Evolutionary conservation across 2,888 invertebrate genomes (phyloP).

Genomic region (Rhopalosiphum nymphaeae): DNA sequence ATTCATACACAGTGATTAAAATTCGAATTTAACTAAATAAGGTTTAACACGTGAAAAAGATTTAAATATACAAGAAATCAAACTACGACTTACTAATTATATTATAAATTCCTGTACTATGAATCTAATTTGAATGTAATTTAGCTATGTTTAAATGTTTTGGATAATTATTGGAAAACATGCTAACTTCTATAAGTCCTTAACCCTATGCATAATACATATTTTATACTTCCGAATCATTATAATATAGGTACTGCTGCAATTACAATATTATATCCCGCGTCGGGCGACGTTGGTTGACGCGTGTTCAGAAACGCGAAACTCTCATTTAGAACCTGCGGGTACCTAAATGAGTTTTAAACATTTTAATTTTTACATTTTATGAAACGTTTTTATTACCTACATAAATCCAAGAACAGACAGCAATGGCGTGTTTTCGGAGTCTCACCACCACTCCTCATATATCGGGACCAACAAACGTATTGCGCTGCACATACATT

Average conservation of each 20-base stretch:
- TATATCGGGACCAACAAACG: background rate
- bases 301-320: background rate
- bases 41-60: background rate
- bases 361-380: background rate
- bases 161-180: background rate
- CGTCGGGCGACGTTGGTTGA: background rate
- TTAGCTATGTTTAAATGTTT: background rate
- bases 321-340: background rate
- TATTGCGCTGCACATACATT: background rate
- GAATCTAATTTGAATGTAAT: background rate
- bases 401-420: background rate
- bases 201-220: background rate
- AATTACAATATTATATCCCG: background rate
- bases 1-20: background rate
- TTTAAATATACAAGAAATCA: background rate
- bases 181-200: background rate
- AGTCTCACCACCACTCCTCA: background rate
- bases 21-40: background rate
- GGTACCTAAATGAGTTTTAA: background rate
- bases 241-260: background rate
- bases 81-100: background rate
- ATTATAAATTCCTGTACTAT: background rate
- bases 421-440: background rate
- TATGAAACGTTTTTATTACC: background rate
- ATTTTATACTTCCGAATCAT: background rate